phyloP scores from a whole-genome alignment of 2,888 invertebrate genomes.

The Eumerus sabulonum region DNA sequence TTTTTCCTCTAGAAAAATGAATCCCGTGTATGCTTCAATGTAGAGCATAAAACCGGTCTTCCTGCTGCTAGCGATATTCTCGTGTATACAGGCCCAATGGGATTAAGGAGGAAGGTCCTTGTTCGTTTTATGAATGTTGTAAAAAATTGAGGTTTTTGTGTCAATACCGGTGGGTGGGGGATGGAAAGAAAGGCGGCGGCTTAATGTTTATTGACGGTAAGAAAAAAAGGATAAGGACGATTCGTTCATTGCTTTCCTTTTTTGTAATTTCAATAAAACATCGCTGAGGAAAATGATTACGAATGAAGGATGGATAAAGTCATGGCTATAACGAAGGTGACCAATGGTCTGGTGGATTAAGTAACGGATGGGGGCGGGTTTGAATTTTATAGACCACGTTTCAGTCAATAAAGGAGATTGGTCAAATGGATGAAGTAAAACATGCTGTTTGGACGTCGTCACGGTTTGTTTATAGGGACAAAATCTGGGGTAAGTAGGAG shows the following conservation, averaged over 20 bases:
- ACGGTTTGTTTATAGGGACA: too few relatives aligned
- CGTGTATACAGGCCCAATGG: too few relatives aligned
- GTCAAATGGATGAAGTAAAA: too few relatives aligned
- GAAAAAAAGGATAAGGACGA: background rate
- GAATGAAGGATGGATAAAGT: background rate
- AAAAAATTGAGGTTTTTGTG: conserved; percentile 27
- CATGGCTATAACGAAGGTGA: background rate
- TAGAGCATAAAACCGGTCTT: too few relatives aligned
- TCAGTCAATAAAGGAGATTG: too few relatives aligned
- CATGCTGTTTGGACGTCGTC: too few relatives aligned
- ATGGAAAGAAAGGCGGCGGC: background rate
- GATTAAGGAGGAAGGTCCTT: conserved; percentile 33
- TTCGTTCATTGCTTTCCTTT: background rate
- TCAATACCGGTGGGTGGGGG: conserved; percentile 20
- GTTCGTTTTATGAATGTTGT: conserved; percentile 39
- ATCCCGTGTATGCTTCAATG: too few relatives aligned
- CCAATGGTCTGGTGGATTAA: background rate
- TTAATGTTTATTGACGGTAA: conserved; percentile 41
- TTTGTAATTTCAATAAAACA: background rate
- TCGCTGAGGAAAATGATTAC: background rate
- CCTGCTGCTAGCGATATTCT: too few relatives aligned
- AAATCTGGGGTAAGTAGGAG: too few relatives aligned
- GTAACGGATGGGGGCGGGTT: background rate
- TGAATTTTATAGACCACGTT: background rate
- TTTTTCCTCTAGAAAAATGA: too few relatives aligned